These are phyloP conservation scores for Solenopsis invicta DNA, from an alignment of 1,140 invertebrate genomes.

Conservation along the genomic window DNA sequence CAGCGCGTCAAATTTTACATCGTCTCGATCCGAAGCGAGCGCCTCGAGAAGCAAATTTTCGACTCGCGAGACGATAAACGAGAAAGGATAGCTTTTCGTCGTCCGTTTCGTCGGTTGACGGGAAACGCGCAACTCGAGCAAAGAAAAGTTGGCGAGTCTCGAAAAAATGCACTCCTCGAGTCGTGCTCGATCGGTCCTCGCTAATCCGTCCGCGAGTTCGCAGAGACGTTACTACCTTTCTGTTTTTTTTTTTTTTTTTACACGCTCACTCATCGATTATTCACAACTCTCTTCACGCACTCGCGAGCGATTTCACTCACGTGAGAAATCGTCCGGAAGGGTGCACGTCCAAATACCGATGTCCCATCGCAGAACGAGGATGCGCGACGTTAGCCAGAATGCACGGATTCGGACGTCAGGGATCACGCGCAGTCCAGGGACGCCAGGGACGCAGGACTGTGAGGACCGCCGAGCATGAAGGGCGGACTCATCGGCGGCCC, in stretches of 20 bases:
- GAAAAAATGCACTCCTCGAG: not conserved
- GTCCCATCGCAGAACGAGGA: not conserved
- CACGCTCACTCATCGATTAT: not conserved
- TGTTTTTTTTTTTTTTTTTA: conserved; percentile 5
- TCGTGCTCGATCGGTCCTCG: not conserved
- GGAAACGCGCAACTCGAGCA: not conserved
- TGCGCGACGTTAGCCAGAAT: conserved; percentile 7
- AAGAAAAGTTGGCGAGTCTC: not conserved
- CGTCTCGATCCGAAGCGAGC: conserved; percentile 21
- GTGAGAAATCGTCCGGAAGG: conserved; percentile 9
- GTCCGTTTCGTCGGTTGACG: not conserved
- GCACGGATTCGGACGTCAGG: conserved; percentile 37
- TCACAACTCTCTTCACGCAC: conserved; percentile 15
- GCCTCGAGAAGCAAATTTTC: conserved; percentile 2
- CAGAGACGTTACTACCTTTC: not conserved
- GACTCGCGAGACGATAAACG: not conserved
- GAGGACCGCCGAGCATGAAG: conserved; percentile 85
- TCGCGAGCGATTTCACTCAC: conserved; percentile 22
- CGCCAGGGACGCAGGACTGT: conserved; percentile 85
- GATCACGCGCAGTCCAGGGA: conserved; percentile 86
- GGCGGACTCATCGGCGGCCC: conserved; percentile 85
- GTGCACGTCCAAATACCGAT: not conserved
- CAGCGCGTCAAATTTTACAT: not conserved
- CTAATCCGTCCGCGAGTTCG: conserved; percentile 7
- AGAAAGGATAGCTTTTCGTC: not conserved